Evolutionary conservation across 2,797 vertebrate species (phyloP).

Genomic region (Buphagus erythrorhynchus): DNA sequence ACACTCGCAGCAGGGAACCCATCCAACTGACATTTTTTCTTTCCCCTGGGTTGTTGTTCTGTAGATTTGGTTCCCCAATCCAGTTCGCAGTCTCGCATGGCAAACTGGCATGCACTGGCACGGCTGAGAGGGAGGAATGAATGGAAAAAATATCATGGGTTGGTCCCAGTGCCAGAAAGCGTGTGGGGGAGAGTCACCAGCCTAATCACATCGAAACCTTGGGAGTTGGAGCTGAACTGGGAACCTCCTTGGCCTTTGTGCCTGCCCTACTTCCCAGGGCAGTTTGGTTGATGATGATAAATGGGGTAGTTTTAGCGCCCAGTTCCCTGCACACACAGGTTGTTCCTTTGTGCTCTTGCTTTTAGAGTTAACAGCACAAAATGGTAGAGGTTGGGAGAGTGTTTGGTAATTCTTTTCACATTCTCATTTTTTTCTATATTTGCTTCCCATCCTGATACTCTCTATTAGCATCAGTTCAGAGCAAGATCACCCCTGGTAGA

Average conservation of each 20-base stretch:
- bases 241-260: neutral
- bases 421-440: neutral
- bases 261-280: neutral
- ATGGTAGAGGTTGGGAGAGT: neutral
- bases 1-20: accelerated
- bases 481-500: neutral
- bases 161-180: neutral
- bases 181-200: neutral
- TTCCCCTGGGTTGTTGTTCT: neutral
- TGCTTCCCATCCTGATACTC: neutral
- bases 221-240: neutral
- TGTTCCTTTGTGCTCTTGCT: neutral
- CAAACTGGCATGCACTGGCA: neutral
- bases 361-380: neutral
- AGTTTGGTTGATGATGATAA: neutral
- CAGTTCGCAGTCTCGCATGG: neutral
- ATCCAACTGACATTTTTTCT: neutral
- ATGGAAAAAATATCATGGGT: neutral
- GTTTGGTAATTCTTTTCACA: neutral
- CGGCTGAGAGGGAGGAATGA: neutral
- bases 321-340: neutral
- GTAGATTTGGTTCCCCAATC: neutral
- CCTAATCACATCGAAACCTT: neutral
- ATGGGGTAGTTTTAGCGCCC: neutral
- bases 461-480: accelerated